phyloP scores from a whole-genome alignment of 1,140 invertebrate species.

The Drosophila kanapiae region DNA sequence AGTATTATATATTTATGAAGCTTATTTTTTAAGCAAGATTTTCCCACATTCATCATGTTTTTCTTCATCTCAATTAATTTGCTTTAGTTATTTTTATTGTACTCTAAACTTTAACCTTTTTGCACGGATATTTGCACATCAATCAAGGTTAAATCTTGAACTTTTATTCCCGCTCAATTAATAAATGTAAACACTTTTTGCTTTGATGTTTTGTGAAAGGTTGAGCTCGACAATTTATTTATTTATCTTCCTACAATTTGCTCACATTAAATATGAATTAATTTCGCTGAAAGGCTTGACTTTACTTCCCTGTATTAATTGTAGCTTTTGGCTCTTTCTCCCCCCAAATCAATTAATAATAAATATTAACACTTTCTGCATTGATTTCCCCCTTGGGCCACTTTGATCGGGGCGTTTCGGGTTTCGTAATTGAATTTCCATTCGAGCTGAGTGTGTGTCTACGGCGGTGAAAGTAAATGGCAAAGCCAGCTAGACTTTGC shows the following conservation, averaged over 20 bases:
- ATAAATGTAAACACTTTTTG: not conserved
- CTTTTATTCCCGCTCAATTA: not conserved
- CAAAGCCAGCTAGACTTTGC: conserved; percentile 26
- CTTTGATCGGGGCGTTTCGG: conserved; percentile 59
- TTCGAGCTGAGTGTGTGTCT: conserved; percentile 43
- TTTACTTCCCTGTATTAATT: conserved; percentile 23
- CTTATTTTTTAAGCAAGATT: not conserved
- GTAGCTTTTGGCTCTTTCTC: not conserved
- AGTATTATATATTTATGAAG: not conserved
- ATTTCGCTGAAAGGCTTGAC: not conserved
- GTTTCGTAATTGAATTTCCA: conserved; percentile 81
- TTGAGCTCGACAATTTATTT: not conserved
- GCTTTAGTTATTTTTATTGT: not conserved
- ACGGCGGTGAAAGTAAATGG: conserved; percentile 67
- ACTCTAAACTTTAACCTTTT: conserved; percentile 1
- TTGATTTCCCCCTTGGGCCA: conserved; percentile 55
- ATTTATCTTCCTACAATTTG: not conserved
- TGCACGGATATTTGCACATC: not conserved
- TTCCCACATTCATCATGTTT: not conserved
- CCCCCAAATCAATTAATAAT: conserved; percentile 69
- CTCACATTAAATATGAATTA: not conserved
- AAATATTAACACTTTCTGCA: conserved; percentile 75
- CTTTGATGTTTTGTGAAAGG: not conserved
- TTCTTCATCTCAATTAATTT: not conserved
- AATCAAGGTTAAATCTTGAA: conserved; percentile 1